Evolutionary conservation across 1,140 invertebrate species (phyloP).

Genomic region (Popillia japonica): DNA sequence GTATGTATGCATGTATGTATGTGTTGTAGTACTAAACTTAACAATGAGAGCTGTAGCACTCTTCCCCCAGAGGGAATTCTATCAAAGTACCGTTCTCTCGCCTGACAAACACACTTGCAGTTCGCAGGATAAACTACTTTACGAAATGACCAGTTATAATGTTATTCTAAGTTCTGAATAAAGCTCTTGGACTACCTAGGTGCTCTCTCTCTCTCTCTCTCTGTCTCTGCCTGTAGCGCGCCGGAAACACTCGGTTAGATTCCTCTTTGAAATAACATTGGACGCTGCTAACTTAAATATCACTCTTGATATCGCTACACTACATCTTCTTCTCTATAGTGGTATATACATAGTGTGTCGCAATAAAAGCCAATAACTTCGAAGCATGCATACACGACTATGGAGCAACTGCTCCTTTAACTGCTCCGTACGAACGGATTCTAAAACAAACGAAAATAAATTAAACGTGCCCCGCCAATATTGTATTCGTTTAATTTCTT

Average conservation of each 20-base stretch:
- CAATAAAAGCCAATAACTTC: not conserved
- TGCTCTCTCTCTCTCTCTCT: too few species aligned
- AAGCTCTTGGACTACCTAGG: constrained; percentile 1
- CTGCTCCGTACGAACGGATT: too few species aligned
- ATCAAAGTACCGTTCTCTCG: not conserved
- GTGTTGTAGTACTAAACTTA: not conserved
- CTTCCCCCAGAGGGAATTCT: constrained; percentile 9
- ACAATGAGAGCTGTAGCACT: not conserved
- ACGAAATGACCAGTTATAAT: constrained; percentile 23
- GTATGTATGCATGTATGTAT: constrained; percentile 6
- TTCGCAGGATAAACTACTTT: constrained; percentile 25
- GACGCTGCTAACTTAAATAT: constrained; percentile 12
- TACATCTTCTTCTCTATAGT: not conserved
- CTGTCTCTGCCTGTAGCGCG: too few species aligned
- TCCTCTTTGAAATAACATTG: constrained; percentile 26
- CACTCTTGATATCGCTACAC: not conserved
- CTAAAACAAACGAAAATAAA: not conserved
- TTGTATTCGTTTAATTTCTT: not conserved
- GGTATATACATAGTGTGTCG: not conserved
- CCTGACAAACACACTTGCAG: not conserved
- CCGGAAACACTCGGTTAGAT: constrained; percentile 19
- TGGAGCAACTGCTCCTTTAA: too few species aligned
- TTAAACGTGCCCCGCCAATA: not conserved
- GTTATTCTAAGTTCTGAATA: constrained; percentile 37
- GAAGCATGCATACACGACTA: not conserved